Evolutionary conservation across 2,888 invertebrate genomes (phyloP).

Genomic region (Nesidiocoris tenuis): DNA sequence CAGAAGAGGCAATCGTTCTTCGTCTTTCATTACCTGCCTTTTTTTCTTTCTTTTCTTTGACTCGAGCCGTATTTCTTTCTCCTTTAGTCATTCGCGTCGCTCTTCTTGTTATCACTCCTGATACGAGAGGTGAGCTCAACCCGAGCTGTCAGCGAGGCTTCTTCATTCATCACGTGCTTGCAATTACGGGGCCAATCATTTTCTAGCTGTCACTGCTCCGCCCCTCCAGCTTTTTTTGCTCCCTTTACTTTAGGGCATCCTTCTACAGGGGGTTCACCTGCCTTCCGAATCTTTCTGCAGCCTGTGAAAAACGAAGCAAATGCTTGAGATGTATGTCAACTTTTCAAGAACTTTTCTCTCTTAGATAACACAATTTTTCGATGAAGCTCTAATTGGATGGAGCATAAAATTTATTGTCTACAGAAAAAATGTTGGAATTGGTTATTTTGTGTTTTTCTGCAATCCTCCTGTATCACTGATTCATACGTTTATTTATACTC

Average conservation of each 20-base stretch:
- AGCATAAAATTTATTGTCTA: too few relatives aligned
- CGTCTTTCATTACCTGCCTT: not conserved
- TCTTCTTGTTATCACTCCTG: constrained; percentile 4
- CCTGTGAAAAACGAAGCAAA: not conserved
- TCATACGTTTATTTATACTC: too few relatives aligned
- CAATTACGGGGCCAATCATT: constrained; percentile 28
- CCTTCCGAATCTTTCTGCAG: constrained; percentile 1
- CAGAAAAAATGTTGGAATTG: too few relatives aligned
- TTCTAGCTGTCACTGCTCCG: constrained; percentile 13
- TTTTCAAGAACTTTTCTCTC: too few relatives aligned
- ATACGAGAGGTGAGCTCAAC: constrained; percentile 1
- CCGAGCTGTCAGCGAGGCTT: constrained; percentile 11
- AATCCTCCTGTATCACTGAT: too few relatives aligned
- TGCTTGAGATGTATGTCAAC: too few relatives aligned
- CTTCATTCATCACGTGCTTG: constrained; percentile 29
- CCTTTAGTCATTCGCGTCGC: not conserved
- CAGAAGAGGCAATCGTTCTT: not conserved
- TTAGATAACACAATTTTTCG: too few relatives aligned
- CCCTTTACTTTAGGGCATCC: not conserved
- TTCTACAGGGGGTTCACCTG: not conserved
- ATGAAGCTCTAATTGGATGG: too few relatives aligned
- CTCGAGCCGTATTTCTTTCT: not conserved
- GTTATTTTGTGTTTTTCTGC: too few relatives aligned
- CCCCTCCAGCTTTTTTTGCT: not conserved
- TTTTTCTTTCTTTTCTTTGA: not conserved